Evolutionary conservation across 2,888 invertebrate species (phyloP), one percentile per base, ranked within the genome.

Genomic region (Parascotia fuliginaria): DNA sequence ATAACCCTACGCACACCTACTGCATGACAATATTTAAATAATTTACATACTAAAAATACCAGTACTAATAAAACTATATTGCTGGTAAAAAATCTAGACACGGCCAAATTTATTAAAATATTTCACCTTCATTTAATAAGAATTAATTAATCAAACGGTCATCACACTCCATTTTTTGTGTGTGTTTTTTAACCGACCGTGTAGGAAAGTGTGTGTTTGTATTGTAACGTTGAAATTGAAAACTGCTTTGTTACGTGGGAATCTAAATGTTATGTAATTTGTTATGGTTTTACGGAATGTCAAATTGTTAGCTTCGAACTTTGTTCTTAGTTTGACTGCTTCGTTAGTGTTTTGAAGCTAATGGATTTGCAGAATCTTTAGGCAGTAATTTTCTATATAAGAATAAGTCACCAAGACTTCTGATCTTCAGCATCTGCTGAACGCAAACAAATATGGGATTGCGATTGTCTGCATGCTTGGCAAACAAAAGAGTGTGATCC

Each of bases 81-180:
- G 38, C 15, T 31, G 12, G 22, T 31, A 44, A 33, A 42, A 44
- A 44, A 22, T 37, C 37, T 44, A 44, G 43, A 29, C 37, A 41
- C 42, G 42, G 40, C 24, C 47, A 40, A 28, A 12, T 28, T 1
- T 38, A 45, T 27, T 33, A 29, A 57, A 62, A 65, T 59, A 61
- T 63, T 67, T 52, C 50, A 43, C 39, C 22, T 38, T 31, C 24
- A 45, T 37, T 51, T 55, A 58, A 67, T 65, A 62, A 64, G 61
- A 62, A 70, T 72, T 68, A 68, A 70, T 72, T 68, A 68, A 70
- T 70, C 62, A 66, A 60, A 52, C 57, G 70, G 72, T 65, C 68
- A 51, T 60, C 66, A 60, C 55, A 65, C 67, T 52, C 48, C 55
- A 58, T 60, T 63, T 62, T 50, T 55, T n/a, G n/a, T 34, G 19